Base-by-base conservation (phyloP, 2,113 vertebrate species). In the Oncorhynchus gorbuscha region DNA sequence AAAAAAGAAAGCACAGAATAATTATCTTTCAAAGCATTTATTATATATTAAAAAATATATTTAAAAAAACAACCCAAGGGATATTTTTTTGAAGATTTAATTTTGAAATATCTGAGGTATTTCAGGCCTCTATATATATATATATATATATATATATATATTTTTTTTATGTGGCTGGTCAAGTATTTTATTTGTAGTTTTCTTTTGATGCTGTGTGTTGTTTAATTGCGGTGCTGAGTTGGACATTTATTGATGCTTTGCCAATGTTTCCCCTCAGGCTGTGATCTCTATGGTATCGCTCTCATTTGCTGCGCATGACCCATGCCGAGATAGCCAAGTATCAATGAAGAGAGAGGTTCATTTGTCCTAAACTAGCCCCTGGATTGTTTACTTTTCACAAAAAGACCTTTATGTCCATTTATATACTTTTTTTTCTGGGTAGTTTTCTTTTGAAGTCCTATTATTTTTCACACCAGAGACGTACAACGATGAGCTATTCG, bases 211-310 rank as follows among this genome's bases (percentile, higher is more conserved):
- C 55, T 64, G 65, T 22, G 1, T 77, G 39, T 49, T n/a, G 65
- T 71, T 77, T 84, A 74, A 80, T 78, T 65, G 49, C 26, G 18
- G 18, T 39, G 24, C 62, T 61, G 45, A 14, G 51, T 77, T 77
- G 76, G 77, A 83, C 79, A 77, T 79, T 79, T 81, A 85, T 81
- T 76, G 66, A 79, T 20, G 22, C 26, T 67, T 81, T 77, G 68
- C 72, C 77, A 78, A 79, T 75, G 68, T 48, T 70, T 68, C 51
- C 51, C 71, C 24, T 8, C 30, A 61, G 32, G 68, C 22, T 5
- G 45, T 73, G 20, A 16, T 28, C 48, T 71, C 48, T 71, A 1
- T 55, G 13, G 14, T 18, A 4, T 18, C 16, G 3, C 45, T 26
- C 45, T 51, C 69, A 49, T 49, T 51, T 14, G 39, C 61, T 65